These are phyloP conservation scores for Atlantisia rogersi DNA, from an alignment of 2,113 vertebrate species.

Conservation along the genomic window DNA sequence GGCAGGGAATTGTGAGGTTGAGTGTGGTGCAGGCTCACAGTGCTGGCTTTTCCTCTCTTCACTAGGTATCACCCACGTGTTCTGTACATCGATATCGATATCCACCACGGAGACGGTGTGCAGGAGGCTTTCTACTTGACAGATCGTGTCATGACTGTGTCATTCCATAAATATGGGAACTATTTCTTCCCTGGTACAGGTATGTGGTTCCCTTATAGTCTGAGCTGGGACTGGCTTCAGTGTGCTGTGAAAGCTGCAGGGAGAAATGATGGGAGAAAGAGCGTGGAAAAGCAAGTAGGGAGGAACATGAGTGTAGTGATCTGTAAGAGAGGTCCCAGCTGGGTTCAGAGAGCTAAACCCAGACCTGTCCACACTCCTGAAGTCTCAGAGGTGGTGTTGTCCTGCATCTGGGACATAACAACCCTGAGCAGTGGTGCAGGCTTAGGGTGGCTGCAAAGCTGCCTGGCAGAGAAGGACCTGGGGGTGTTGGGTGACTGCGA, in stretches of 20 bases:
- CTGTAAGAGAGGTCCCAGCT: background rate
- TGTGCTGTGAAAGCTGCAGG: background rate
- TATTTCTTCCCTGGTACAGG: constrained; percentile 99
- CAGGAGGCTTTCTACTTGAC: constrained; percentile 99
- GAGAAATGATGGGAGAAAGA: background rate
- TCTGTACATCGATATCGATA: constrained; percentile 97
- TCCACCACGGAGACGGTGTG: constrained; percentile 96
- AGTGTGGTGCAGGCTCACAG: background rate
- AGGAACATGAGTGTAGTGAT: background rate
- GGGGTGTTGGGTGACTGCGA: too few species aligned
- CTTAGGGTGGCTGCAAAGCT: too few species aligned
- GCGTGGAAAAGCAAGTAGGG: background rate
- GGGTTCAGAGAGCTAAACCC: background rate
- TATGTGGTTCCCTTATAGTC: background rate
- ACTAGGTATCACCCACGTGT: constrained; percentile 94
- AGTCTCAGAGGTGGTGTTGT: background rate
- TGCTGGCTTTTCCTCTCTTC: background rate
- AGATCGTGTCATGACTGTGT: constrained; percentile 97
- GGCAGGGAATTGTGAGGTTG: background rate
- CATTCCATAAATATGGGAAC: constrained; percentile 99
- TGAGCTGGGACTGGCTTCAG: background rate
- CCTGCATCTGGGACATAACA: too few species aligned
- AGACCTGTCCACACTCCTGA: background rate
- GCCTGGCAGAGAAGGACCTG: too few species aligned
- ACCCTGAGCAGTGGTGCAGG: too few species aligned